phyloP scores from a whole-genome alignment of 2,797 vertebrate genomes.

The Valencia hispanica region DNA sequence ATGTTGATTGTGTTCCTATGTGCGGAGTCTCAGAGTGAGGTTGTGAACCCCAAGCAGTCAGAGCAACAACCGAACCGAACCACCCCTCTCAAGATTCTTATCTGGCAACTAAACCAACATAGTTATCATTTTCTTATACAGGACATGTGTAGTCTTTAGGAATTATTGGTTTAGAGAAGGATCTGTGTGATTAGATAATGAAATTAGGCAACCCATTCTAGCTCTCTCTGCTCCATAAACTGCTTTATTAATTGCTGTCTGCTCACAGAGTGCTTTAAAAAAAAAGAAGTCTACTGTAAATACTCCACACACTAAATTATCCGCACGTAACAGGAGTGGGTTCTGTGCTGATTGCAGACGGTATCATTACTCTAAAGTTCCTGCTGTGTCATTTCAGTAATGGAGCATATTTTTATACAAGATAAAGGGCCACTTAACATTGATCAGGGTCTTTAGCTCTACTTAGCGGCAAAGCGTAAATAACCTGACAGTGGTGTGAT shows the following conservation, averaged over 20 bases:
- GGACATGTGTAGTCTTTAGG: slow-evolving; percentile 7
- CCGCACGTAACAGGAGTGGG: slow-evolving; percentile 24
- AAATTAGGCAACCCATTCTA: slow-evolving; percentile 29
- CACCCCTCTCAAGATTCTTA: slow-evolving; percentile 8
- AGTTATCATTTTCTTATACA: slow-evolving; percentile 22
- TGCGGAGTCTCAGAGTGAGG: slow-evolving; percentile 6
- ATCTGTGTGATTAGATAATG: slow-evolving; percentile 36
- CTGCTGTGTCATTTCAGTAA: slow-evolving; percentile 62
- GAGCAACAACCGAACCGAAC: slow-evolving; percentile 23
- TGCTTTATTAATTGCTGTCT: slow-evolving; percentile 51
- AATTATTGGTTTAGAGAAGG: slow-evolving; percentile 34
- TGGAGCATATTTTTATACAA: slow-evolving; percentile 67
- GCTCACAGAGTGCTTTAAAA: slow-evolving; percentile 34
- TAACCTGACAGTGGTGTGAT: slow-evolving; percentile 45
- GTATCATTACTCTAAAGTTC: slow-evolving; percentile 49
- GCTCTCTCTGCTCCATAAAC: slow-evolving; percentile 35
- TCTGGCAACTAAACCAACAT: slow-evolving; percentile 25
- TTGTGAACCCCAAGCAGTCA: background rate
- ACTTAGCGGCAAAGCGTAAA: slow-evolving; percentile 50
- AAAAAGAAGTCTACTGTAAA: slow-evolving; percentile 46
- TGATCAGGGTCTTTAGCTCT: slow-evolving; percentile 55
- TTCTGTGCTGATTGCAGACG: slow-evolving; percentile 50
- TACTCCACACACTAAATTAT: slow-evolving; percentile 43
- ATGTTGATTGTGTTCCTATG: slow-evolving; percentile 28
- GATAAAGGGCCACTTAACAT: slow-evolving; percentile 63